These are phyloP conservation scores for Drosophila fulvimacula DNA, from an alignment of 2,888 invertebrate genomes.

Conservation along the genomic window DNA sequence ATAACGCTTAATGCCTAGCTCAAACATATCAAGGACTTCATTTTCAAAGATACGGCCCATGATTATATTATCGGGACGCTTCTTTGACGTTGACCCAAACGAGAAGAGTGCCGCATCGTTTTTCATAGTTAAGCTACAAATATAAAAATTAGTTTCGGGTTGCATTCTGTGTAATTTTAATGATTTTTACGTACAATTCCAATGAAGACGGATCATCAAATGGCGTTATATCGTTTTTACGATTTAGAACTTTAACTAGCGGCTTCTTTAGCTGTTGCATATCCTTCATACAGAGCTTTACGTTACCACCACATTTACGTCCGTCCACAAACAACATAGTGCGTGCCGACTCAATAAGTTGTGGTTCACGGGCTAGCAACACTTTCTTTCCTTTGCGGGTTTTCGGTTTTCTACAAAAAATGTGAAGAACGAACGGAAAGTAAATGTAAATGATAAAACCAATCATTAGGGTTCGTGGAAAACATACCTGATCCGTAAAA, in stretches of 20 bases:
- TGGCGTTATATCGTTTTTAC: constrained; percentile 95
- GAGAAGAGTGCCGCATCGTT: constrained; percentile 95
- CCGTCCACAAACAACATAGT: constrained; percentile 94
- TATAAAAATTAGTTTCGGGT: background rate
- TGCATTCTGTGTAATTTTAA: background rate
- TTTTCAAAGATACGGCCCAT: constrained; percentile 96
- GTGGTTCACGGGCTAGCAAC: constrained; percentile 92
- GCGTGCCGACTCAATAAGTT: constrained; percentile 95
- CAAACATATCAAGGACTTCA: constrained; percentile 97
- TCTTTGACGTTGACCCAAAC: constrained; percentile 96
- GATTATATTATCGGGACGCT: constrained; percentile 96
- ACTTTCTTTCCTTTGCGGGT: constrained; percentile 95
- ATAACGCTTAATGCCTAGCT: constrained; percentile 95
- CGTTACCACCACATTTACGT: constrained; percentile 90
- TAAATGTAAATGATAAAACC: background rate
- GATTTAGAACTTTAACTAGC: constrained; percentile 89
- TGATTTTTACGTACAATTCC: constrained; percentile 89
- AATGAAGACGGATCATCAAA: constrained; percentile 96
- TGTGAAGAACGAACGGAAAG: constrained; percentile 60
- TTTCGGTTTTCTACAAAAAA: constrained; percentile 90
- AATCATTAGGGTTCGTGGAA: background rate
- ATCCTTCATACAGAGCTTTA: constrained; percentile 92
- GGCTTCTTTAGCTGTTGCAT: constrained; percentile 95
- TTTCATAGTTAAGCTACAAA: constrained; percentile 88
- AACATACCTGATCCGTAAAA: constrained; percentile 82